Evolutionary conservation across 2,113 vertebrate species (phyloP), one percentile per base, ranked within the genome.

Genomic region (Passer montanus): DNA sequence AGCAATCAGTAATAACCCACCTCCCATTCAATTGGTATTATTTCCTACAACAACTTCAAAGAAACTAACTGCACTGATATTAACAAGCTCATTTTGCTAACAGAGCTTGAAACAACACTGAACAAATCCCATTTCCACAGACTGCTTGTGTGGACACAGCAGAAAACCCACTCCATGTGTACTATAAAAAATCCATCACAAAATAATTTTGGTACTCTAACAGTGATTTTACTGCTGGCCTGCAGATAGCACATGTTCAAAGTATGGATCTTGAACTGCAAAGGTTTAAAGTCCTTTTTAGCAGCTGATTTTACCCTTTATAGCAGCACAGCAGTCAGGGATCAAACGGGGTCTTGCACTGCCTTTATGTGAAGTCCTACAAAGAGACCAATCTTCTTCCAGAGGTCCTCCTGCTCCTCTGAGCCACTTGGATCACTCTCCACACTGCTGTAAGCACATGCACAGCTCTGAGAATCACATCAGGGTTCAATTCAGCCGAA

Each of bases 1-100:
- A 87, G 74, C 67, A 87, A 79, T 72, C 90, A 73, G 70, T 41
- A 52, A 75, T 88, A 94, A 94, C 75, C 88, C 79, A 58, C 9
- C 62, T 83, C 87, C 70, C 49, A 76, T 53, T 93, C 84, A 76
- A 77, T 33, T 17, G 46, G 31, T 3, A 58, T 80, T 66, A 78
- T 83, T 37, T 70, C 74, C 67, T 56, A 26, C 43, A 84, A 35
- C 27, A 79, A 41, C 80, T 70, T 81, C 44, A 69, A 89, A 92
- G 79, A 55, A 80, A 50, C 39, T 49, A 76, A 56, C 60, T 24
- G 28, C 31, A 21, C 30, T 56, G 47, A 18, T 60, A 58, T 4
- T 7, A 88, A 50, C 64, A 37, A 47, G 56, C 37, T 78, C 11
- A 4, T 49, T 49, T 28, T 31, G 49, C 52, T 31, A 52, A 14